These are phyloP conservation scores for Chrysomela aeneicollis DNA, from an alignment of 2,888 invertebrate genomes.

Conservation along the genomic window DNA sequence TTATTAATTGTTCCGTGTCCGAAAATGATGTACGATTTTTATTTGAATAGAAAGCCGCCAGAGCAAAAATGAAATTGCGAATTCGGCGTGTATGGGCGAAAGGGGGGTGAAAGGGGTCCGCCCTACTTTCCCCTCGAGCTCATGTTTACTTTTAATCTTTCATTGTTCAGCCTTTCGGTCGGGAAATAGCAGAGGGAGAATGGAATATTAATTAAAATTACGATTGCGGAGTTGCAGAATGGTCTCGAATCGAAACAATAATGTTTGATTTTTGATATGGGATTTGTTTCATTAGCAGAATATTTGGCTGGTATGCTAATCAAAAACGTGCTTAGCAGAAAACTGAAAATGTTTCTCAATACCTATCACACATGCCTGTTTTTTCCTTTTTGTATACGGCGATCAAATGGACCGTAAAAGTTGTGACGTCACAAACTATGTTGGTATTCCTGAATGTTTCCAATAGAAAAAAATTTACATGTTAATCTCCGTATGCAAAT, in stretches of 20 bases:
- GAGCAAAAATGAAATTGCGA: conserved; percentile 44
- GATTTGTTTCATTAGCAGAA: neutral
- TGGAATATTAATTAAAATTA: conserved; percentile 51
- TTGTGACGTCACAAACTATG: too few species aligned
- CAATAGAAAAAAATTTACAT: too few species aligned
- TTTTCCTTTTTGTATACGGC: too few species aligned
- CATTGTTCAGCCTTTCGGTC: conserved; percentile 56
- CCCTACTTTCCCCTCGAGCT: conserved; percentile 29
- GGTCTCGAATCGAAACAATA: conserved; percentile 43
- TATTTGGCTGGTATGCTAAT: neutral
- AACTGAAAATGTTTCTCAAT: too few species aligned
- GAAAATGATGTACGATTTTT: conserved; percentile 55
- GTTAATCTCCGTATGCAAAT: too few species aligned
- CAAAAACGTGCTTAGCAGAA: too few species aligned
- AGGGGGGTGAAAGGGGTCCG: conserved; percentile 8
- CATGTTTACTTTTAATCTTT: conserved; percentile 55
- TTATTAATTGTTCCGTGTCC: conserved; percentile 57
- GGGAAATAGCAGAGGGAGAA: conserved; percentile 38
- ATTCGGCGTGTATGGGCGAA: conserved; percentile 38
- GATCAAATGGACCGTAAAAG: too few species aligned
- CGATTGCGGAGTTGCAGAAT: conserved; percentile 41
- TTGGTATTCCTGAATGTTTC: too few species aligned
- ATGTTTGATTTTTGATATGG: conserved; percentile 37
- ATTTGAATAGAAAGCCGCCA: conserved; percentile 53
- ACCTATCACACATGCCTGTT: too few species aligned